A percentile compares a stretch with the other conserved stretches of the same genome.
Evolutionary conservation across 2,888 invertebrate genomes (phyloP).

Genomic region (Taenaris catops): DNA sequence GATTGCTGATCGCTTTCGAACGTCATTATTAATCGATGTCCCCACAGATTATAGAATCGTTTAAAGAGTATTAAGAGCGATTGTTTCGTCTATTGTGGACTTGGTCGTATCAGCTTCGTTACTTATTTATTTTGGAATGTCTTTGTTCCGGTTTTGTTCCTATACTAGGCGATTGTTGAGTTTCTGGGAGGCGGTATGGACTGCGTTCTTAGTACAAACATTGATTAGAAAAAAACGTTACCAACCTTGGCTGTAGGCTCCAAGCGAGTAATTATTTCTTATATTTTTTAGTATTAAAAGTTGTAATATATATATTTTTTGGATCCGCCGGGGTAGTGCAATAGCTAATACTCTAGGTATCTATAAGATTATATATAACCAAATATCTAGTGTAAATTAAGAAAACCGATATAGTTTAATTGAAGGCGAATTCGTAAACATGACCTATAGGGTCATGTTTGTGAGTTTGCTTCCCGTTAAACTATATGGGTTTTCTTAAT

Average conservation of each 20-base stretch:
- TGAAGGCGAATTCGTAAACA: no score
- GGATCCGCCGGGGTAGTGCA: slow-evolving; percentile 76
- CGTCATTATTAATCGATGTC: slow-evolving; percentile 7
- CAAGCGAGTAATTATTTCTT: slow-evolving; percentile 28
- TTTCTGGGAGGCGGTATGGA: slow-evolving; percentile 53
- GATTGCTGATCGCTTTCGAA: slow-evolving; percentile 11
- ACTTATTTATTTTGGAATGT: slow-evolving; percentile 14
- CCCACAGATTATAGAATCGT: slow-evolving; percentile 17
- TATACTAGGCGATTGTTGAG: slow-evolving; percentile 21
- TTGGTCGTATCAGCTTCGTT: slow-evolving; percentile 18
- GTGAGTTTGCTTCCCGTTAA: slow-evolving; percentile 39
- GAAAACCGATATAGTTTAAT: no score
- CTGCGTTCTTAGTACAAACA: slow-evolving; percentile 39
- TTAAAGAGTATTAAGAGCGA: no score
- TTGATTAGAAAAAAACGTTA: slow-evolving; percentile 35
- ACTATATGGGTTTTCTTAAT: slow-evolving; percentile 11
- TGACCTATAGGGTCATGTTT: slow-evolving; percentile 40
- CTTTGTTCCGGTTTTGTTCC: slow-evolving; percentile 28
- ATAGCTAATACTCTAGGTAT: slow-evolving; percentile 63
- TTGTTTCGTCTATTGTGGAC: slow-evolving; percentile 7
- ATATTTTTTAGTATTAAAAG: slow-evolving; percentile 50
- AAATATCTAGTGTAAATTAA: slow-evolving; percentile 42
- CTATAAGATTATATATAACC: slow-evolving; percentile 38
- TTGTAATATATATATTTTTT: slow-evolving; percentile 52
- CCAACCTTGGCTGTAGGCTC: slow-evolving; percentile 57